Evolutionary conservation across 2,113 vertebrate genomes (phyloP).

Genomic region (Rissa tridactyla): DNA sequence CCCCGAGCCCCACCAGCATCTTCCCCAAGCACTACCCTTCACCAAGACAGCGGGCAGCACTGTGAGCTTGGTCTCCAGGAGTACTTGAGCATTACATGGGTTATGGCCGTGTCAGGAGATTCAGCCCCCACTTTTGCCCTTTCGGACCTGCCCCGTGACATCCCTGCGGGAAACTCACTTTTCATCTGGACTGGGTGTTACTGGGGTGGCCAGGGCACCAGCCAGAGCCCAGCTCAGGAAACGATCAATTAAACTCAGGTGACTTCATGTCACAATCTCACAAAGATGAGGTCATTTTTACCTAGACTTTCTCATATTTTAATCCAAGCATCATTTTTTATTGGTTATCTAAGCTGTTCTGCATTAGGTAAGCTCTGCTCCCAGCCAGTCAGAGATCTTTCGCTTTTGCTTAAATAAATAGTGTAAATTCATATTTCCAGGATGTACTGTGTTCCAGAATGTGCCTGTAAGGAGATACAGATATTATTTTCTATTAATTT

Average conservation of each 20-base stretch:
- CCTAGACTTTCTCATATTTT: conserved; percentile 24
- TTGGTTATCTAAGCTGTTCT: neutral
- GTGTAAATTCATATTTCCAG: conserved; percentile 39
- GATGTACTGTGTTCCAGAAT: neutral
- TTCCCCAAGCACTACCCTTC: neutral
- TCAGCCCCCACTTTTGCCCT: neutral
- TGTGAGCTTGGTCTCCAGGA: neutral
- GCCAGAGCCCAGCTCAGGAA: neutral
- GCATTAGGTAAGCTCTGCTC: neutral
- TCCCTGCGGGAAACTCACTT: neutral
- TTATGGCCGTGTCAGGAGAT: neutral
- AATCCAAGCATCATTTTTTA: conserved; percentile 10
- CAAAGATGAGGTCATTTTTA: conserved; percentile 28
- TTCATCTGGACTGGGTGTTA: neutral
- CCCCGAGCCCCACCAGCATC: neutral
- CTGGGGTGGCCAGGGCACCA: neutral
- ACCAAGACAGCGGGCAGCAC: neutral
- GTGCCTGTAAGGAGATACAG: conserved; percentile 14
- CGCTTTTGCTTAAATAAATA: conserved; percentile 21
- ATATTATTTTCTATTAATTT: conserved; percentile 3
- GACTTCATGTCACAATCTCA: conserved; percentile 5
- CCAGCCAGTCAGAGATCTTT: neutral
- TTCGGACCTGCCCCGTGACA: rapidly evolving
- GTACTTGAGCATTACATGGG: neutral
- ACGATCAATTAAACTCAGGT: neutral